Conservation (phyloP, 2,888 invertebrate species). For the Synanthedon formicaeformis region DNA sequence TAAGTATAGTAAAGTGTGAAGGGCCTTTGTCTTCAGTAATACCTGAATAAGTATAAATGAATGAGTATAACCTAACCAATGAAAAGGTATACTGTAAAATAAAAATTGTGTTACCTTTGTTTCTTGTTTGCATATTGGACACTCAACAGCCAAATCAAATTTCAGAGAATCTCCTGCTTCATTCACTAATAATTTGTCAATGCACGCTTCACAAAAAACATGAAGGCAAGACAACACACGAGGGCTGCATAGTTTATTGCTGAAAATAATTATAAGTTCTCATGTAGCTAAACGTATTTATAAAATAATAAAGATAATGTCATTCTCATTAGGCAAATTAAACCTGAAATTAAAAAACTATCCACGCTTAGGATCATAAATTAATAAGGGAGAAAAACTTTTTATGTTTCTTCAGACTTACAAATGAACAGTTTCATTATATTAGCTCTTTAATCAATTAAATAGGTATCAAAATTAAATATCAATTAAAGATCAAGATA, state of each 20-base stretch:
- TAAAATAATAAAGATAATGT: background rate
- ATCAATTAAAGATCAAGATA: background rate
- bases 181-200: conserved; percentile 82
- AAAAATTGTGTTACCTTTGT: conserved; percentile 72
- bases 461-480: background rate
- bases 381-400: background rate
- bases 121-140: conserved; percentile 87
- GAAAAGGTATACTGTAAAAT: background rate
- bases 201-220: conserved; percentile 93
- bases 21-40: too few species aligned
- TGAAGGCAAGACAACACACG: conserved; percentile 93
- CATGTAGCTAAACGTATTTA: background rate
- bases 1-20: background rate
- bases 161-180: conserved; percentile 77
- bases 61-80: background rate
- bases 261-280: conserved; percentile 31
- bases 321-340: background rate
- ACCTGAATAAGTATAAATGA: background rate
- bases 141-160: conserved; percentile 75
- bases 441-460: too few species aligned
- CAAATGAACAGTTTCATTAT: too few species aligned
- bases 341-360: background rate
- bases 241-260: conserved; percentile 82
- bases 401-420: too few species aligned
- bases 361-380: background rate